Base-by-base conservation (phyloP, 2,888 invertebrate species). In the Philaethria dido region DNA sequence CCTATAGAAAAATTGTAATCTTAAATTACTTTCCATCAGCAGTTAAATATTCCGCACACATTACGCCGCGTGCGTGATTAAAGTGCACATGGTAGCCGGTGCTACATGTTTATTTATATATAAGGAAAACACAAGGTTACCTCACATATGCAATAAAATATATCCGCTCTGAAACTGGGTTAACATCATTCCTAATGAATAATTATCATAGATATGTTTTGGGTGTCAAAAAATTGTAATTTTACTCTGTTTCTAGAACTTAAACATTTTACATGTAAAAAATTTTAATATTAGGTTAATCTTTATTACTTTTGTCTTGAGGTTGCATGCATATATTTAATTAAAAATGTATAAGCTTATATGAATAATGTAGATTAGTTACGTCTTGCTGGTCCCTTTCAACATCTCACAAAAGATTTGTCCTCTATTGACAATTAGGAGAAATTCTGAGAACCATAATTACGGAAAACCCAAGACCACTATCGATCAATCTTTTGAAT, bases 111-210 rank as follows among this genome's bases (percentile, higher is more conserved):
- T 71, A 70, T 66, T 62, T 55, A 71, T 70, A 45, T 59, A 72
- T 67, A 73, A 74, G 75, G 73, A 76, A 76, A 75, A 75, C 71
- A 62, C 68, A 70, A 73, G 67, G 69, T 64, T 69, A 69, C 61
- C 55, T 45, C 52, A 64, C 64, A 66, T 65, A 55, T 69, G 62
- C 64, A 66, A 60, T 48, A 42, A 64, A 61, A 61, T 72, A 69
- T 69, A 72, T 69, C 69, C 71, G 68, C 66, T 70, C 70, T 64
- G 66, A 67, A 75, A 72, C 68, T 72, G 54, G 71, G 71, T 72
- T 71, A 74, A 68, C 69, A 63, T 54, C 50, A 66, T 66, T 55
- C 57, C 63, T 69, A 69, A 69, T 65, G 59, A 68, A 69, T 55
- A 59, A 64, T 60, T 6, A 64, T 45, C 0, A 20, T 54, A 39